phyloP scores from a whole-genome alignment of 2,113 vertebrate genomes.

The Phyllostomus hastatus region DNA sequence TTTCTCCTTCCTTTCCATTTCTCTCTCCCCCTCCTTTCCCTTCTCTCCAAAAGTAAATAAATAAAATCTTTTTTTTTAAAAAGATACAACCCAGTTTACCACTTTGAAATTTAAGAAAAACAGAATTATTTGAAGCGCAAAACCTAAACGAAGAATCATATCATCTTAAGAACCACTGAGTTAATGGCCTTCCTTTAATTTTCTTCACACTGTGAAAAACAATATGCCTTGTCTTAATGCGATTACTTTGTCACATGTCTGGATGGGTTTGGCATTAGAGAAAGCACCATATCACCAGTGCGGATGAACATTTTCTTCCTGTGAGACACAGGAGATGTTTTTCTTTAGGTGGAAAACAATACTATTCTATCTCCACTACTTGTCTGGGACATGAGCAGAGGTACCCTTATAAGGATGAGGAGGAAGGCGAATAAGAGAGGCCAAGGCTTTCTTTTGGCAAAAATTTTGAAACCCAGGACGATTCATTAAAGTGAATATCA shows the following conservation, averaged over 20 bases:
- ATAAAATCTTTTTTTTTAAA: too few relatives aligned
- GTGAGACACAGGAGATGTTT: not conserved
- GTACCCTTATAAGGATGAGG: not conserved
- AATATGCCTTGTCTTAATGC: constrained; percentile 17
- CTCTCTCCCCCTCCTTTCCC: too few relatives aligned
- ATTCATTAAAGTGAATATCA: not conserved
- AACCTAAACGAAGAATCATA: not conserved
- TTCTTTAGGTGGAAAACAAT: constrained; percentile 36
- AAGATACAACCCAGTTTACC: not conserved
- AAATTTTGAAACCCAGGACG: constrained; percentile 14
- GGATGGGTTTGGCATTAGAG: constrained; percentile 19
- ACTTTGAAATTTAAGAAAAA: not conserved
- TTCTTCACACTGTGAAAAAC: not conserved
- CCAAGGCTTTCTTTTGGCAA: constrained; percentile 3
- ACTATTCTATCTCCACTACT: not conserved
- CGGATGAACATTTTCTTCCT: constrained; percentile 45
- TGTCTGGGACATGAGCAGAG: not conserved
- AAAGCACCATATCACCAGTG: not conserved
- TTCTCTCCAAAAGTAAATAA: too few relatives aligned
- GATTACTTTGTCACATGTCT: not conserved
- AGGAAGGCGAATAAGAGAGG: not conserved
- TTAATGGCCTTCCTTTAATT: not conserved
- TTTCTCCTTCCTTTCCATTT: too few relatives aligned
- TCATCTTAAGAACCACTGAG: not conserved
- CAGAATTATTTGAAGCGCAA: not conserved